Conservation (phyloP, 2,797 vertebrate species). For the Atherinosoma microstoma region DNA sequence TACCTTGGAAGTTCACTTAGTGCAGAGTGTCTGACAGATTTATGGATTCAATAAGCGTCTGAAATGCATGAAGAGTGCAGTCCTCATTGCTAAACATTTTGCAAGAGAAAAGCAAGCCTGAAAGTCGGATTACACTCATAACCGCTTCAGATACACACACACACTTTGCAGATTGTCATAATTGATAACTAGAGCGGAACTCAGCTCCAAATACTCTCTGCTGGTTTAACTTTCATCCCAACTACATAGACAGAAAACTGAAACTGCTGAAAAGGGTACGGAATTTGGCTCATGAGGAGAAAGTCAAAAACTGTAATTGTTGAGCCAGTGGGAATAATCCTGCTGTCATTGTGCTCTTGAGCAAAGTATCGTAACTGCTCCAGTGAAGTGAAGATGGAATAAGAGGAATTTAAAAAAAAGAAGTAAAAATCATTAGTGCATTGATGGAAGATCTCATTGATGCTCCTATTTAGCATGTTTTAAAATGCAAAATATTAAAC, state of each 20-base stretch:
- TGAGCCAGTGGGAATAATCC: not conserved
- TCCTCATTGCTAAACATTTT: not conserved
- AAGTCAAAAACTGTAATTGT: slow-evolving; percentile 21
- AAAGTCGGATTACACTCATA: not conserved
- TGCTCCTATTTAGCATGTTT: slow-evolving; percentile 17
- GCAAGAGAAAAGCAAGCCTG: not conserved
- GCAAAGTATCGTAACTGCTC: not conserved
- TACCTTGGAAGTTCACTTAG: not conserved
- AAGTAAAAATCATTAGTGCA: not conserved
- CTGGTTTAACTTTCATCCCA: slow-evolving; percentile 25
- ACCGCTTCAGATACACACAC: not conserved
- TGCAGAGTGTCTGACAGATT: not conserved
- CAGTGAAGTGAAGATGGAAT: not conserved
- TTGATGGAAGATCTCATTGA: not conserved
- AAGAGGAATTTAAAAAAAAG: slow-evolving; percentile 8
- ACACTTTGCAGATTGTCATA: not conserved
- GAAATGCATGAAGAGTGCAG: not conserved
- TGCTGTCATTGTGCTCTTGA: slow-evolving; percentile 14
- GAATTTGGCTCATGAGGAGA: slow-evolving; percentile 1
- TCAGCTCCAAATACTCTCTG: not conserved
- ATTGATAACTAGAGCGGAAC: not conserved
- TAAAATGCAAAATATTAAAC: slow-evolving; percentile 20
- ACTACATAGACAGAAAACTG: slow-evolving; percentile 4
- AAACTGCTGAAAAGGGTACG: slow-evolving; percentile 12
- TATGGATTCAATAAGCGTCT: slow-evolving; percentile 6